Evolutionary conservation across 2,888 invertebrate species (phyloP), one percentile per base, ranked within the genome.

Genomic region (Drosophila mimetica): DNA sequence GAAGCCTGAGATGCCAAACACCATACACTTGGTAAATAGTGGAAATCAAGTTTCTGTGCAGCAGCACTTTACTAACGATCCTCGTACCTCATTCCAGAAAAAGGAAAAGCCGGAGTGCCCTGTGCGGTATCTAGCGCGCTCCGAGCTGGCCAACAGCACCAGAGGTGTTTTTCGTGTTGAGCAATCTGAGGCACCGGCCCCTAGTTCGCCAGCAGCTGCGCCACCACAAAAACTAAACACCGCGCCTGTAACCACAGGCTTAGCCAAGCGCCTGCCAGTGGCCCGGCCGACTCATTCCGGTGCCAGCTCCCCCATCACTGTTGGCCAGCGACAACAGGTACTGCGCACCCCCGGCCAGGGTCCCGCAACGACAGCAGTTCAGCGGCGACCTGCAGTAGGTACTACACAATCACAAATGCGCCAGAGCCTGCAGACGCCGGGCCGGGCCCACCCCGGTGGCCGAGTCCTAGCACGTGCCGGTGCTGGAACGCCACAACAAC

Each of bases 141-240:
- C 90, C 36, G 92, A 92, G 65, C 80, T 89, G 60, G 71, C 76
- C 18, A 83, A 79, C 58, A 84, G 88, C 30, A 86, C 72, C 58
- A 90, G 91, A 34, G 92, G 92, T 16, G 90, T 92, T 25, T 90
- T 92, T 28, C 90, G 92, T 9, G 41, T 84, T 28, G 82, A 84
- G 1, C 46, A 44, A 13, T 74, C 82, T n/a, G 79, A 76, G 13
- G 8, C 30, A 2, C 16, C 44, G 5, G 8, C 42, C 5, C 16
- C 50, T n/a, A 39, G 28, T 22, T 58, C 77, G 18, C 48, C 55
- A 9, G 37, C 54, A 2, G 67, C 47, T 20, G 48, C 59, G 2
- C 25, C 41, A 13, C 28, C 37, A 4, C 64, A 61, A 8, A 70
- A 70, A 16, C 14, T 36, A 4, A 60, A 42, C 16, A 13, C 60